Evolutionary conservation across 2,797 vertebrate genomes (phyloP), one percentile per base, ranked within the genome.

Genomic region (Danio albolineatus): DNA sequence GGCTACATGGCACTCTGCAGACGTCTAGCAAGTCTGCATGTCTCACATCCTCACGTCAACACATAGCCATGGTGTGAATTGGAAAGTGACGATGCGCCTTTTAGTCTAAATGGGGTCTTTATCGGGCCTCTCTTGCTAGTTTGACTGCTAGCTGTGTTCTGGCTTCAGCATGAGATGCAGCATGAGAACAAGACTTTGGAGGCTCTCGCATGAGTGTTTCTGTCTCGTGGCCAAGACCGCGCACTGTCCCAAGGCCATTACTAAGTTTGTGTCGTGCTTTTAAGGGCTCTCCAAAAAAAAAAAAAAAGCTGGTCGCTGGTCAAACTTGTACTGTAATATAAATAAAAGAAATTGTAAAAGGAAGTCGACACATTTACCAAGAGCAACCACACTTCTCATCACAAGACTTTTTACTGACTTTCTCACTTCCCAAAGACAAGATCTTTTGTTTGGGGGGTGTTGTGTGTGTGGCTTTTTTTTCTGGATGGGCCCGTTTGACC

Each of bases 41-140:
- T 82, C 80, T 67, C 57, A 12, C 62, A 49, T 59, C 36, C 7
- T 76, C 72, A 75, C 41, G 14, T 81, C 74, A 82, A 79, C 82
- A 79, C 78, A 3, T 36, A 57, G 21, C 36, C 8, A 4, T 28
- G 57, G 74, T 61, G 59, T 77, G 60, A 74, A 69, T 49, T 66
- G 46, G 49, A 53, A 83, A 75, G 19, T 60, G 81, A 53, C 54
- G 36, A 49, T 21, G 60, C 54, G 69, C 8, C 62, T 81, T 78
- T 65, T n/a, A 28, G 56, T 38, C 72, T 76, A 76, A 84, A 66
- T 38, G 36, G 43, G 16, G 62, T 60, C 54, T 60, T 78, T 70
- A 78, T 78, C 76, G 57, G 7, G n/a, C 51, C 75, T 9, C n/a
- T 41, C 21, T 14, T 7, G 2, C 28, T 65, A 21, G 60, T 61